Evolutionary conservation across 2,888 invertebrate species (phyloP).

Genomic region (Theodoxus fluviatilis): DNA sequence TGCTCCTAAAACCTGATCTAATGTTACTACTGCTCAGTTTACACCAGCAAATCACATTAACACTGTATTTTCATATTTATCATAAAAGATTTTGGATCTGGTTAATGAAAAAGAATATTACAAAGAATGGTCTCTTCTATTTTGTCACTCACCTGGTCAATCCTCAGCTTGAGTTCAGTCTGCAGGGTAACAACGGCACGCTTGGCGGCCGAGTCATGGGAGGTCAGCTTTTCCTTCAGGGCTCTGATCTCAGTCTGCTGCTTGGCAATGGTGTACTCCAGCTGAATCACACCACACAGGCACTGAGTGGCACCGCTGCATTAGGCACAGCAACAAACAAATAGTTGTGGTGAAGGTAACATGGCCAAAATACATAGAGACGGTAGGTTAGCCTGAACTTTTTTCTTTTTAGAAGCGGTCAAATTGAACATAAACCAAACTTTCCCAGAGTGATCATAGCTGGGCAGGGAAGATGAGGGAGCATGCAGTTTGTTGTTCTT

Average conservation of each 20-base stretch:
- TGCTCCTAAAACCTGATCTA: no score
- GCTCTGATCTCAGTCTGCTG: slow-evolving; percentile 55
- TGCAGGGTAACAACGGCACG: slow-evolving; percentile 54
- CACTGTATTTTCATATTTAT: no score
- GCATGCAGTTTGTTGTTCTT: no score
- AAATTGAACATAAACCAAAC: no score
- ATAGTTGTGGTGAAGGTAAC: background rate
- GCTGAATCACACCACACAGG: slow-evolving; percentile 35
- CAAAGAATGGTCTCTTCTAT: background rate
- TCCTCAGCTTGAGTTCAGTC: slow-evolving; percentile 53
- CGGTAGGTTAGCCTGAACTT: background rate
- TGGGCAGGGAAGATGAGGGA: no score
- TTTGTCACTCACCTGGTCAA: slow-evolving; percentile 52
- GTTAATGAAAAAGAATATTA: background rate
- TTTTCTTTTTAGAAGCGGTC: no score
- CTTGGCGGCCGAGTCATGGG: slow-evolving; percentile 59
- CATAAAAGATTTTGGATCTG: no score
- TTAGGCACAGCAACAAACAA: background rate
- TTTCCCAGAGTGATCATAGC: no score
- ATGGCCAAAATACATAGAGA: background rate
- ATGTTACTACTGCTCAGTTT: no score
- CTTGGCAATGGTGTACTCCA: slow-evolving; percentile 57
- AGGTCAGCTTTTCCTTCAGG: slow-evolving; percentile 52
- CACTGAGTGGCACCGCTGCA: no score
- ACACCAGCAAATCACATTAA: no score